phyloP scores from a whole-genome alignment of 2,888 invertebrate species.

The Xylophagus ater region DNA sequence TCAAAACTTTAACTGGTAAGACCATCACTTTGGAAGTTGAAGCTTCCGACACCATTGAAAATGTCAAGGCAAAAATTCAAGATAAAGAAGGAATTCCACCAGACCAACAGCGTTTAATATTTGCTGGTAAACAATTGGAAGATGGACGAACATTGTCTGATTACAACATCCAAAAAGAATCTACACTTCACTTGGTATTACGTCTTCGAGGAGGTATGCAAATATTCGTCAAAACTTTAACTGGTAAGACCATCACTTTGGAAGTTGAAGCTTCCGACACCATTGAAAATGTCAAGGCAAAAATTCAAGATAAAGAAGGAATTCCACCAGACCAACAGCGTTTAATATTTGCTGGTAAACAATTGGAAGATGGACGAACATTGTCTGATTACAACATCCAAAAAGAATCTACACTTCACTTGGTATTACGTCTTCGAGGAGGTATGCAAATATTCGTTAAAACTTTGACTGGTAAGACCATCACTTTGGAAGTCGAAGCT shows the following conservation, averaged over 20 bases:
- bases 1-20: constrained; percentile 13
- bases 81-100: constrained; percentile 14
- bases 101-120: constrained; percentile 15
- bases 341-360: constrained; percentile 27
- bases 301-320: constrained; percentile 28
- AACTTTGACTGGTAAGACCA: constrained; percentile 14
- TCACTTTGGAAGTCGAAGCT: constrained; percentile 13
- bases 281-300: constrained; percentile 26
- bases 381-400: constrained; percentile 23
- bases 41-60: constrained; percentile 14
- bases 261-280: constrained; percentile 23
- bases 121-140: constrained; percentile 13
- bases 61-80: constrained; percentile 14
- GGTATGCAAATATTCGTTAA: constrained; percentile 16
- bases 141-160: constrained; percentile 19
- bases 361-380: constrained; percentile 25
- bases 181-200: constrained; percentile 22
- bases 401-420: constrained; percentile 20
- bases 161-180: constrained; percentile 24
- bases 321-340: constrained; percentile 29
- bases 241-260: constrained; percentile 25
- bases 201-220: constrained; percentile 26
- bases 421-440: constrained; percentile 20
- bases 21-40: constrained; percentile 14
- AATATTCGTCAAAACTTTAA: constrained; percentile 29